Conservation (phyloP, 2,797 vertebrate genomes). For the Urophycis tenuis region DNA sequence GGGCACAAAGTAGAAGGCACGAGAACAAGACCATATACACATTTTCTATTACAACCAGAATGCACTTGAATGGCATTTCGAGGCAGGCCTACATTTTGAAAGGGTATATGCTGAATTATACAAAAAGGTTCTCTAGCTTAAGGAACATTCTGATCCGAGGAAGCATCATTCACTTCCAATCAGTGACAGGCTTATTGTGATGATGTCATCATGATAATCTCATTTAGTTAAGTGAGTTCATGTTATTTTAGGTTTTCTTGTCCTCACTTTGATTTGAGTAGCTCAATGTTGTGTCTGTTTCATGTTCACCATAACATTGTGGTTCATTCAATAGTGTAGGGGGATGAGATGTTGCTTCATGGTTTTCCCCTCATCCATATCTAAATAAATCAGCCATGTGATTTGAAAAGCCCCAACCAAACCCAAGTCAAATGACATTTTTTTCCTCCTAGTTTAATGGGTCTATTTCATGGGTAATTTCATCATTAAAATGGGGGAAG, state of each 20-base stretch:
- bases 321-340: neutral
- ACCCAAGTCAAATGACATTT: neutral
- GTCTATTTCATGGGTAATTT: constrained; percentile 15
- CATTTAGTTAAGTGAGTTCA: constrained; percentile 1
- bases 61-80: neutral
- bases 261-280: neutral
- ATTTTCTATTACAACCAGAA: neutral
- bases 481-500: constrained; percentile 17
- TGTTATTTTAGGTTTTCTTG: neutral
- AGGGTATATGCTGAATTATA: neutral
- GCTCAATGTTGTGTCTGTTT: neutral
- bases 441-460: neutral
- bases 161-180: neutral
- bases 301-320: neutral
- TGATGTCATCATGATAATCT: neutral
- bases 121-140: neutral
- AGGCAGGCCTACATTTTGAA: neutral
- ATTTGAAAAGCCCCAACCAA: neutral
- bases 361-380: neutral
- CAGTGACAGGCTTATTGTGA: neutral
- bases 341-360: neutral
- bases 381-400: neutral
- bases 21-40: neutral
- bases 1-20: neutral
- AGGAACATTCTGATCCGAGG: neutral